Evolutionary conservation across 2,113 vertebrate species (phyloP).

Genomic region (Actenoides lindsayi): DNA sequence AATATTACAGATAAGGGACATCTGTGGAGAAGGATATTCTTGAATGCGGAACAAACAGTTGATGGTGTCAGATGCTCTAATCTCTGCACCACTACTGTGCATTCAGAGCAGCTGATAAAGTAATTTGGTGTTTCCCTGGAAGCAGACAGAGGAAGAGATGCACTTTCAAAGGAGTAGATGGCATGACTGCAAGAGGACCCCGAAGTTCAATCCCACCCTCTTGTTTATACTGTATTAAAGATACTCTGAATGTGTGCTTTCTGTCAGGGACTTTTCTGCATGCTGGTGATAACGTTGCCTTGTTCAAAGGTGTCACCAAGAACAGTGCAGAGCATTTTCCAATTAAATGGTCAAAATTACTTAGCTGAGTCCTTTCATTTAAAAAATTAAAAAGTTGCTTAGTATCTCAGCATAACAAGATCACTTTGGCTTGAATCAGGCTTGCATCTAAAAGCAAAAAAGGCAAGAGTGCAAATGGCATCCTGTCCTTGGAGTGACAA

Average conservation of each 20-base stretch:
- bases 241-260: constrained; percentile 27
- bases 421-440: neutral
- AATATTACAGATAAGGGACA: neutral
- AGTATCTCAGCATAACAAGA: constrained; percentile 21
- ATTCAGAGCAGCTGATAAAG: neutral
- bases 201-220: constrained; percentile 48
- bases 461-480: neutral
- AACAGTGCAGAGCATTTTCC: constrained; percentile 35
- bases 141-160: neutral
- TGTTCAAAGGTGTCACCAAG: constrained; percentile 43
- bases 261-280: constrained; percentile 12
- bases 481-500: neutral
- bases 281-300: constrained; percentile 40
- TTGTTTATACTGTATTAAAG: constrained; percentile 28
- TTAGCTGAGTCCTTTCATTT: neutral
- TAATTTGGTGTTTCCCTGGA: constrained; percentile 6
- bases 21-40: neutral
- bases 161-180: neutral
- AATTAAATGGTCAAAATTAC: constrained; percentile 11
- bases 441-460: constrained; percentile 11
- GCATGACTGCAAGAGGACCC: neutral
- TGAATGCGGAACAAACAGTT: neutral
- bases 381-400: neutral
- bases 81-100: neutral
- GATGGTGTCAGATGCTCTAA: neutral